These are phyloP conservation scores for Drosophila kambysellisi DNA, from an alignment of 2,888 invertebrate species.

Conservation along the genomic window DNA sequence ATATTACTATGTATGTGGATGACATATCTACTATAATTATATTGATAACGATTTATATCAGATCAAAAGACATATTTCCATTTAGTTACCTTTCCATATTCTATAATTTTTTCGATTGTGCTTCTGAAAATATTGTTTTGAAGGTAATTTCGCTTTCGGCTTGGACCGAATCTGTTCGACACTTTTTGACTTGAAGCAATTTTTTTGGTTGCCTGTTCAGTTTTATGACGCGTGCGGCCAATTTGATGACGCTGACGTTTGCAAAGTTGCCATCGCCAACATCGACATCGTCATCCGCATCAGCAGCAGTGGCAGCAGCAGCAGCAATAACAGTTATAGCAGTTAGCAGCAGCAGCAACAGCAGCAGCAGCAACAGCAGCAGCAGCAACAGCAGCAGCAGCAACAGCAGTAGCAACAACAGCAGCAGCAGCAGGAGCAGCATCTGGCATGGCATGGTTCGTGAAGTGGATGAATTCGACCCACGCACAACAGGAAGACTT, in stretches of 20 bases:
- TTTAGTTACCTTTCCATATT: not conserved
- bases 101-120: not conserved
- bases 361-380: conserved; percentile 13
- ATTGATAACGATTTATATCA: not conserved
- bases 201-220: conserved; percentile 8
- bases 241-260: conserved; percentile 59
- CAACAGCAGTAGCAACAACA: conserved; percentile 10
- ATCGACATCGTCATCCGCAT: conserved; percentile 15
- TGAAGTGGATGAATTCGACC: conserved; percentile 33
- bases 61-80: not conserved
- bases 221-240: conserved; percentile 70
- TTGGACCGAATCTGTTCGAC: conserved; percentile 4
- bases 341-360: conserved; percentile 14
- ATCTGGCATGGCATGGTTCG: conserved; percentile 17
- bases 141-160: conserved; percentile 35
- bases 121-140: not conserved
- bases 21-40: not conserved
- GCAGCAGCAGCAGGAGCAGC: conserved; percentile 12
- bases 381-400: conserved; percentile 6
- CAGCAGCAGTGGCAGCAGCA: conserved; percentile 12
- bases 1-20: not conserved
- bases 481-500: conserved; percentile 60
- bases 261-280: conserved; percentile 25
- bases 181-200: conserved; percentile 15
- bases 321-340: not conserved